These are phyloP conservation scores for Drosophila dunni DNA, from an alignment of 1,140 invertebrate genomes.

Conservation along the genomic window DNA sequence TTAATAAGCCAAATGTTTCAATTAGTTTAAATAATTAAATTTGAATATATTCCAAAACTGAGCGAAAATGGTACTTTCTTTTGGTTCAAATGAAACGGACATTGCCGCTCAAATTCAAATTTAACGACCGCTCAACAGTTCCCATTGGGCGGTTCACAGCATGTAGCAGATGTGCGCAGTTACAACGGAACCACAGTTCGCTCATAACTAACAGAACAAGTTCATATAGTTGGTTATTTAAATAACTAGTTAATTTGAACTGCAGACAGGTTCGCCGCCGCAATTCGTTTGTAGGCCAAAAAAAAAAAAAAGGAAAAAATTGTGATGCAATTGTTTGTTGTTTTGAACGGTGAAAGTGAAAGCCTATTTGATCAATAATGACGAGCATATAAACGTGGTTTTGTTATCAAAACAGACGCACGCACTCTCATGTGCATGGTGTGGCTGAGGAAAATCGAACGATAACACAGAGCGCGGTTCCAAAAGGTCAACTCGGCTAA, in stretches of 20 bases:
- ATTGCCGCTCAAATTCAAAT: background rate
- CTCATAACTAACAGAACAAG: background rate
- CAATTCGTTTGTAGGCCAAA: constrained; percentile 24
- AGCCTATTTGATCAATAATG: constrained; percentile 43
- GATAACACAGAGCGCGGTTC: constrained; percentile 21
- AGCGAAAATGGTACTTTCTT: background rate
- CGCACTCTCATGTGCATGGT: constrained; percentile 5
- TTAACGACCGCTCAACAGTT: constrained; percentile 1
- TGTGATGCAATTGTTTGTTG: constrained; percentile 76
- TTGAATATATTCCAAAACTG: no score
- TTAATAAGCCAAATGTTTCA: no score
- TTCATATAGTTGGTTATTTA: constrained; percentile 1
- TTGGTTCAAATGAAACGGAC: background rate
- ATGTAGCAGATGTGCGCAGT: background rate
- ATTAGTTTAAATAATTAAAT: no score
- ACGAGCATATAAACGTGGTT: constrained; percentile 34
- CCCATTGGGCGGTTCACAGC: background rate
- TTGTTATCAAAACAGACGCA: constrained; percentile 19
- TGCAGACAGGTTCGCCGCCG: constrained; percentile 8
- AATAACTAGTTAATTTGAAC: constrained; percentile 7
- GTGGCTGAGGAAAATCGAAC: background rate
- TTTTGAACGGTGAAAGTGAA: constrained; percentile 67
- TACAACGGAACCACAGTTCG: background rate
- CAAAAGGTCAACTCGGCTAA: constrained; percentile 30
- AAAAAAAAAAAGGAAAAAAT: background rate